Evolutionary conservation across 2,113 vertebrate genomes (phyloP), one percentile per base, ranked within the genome.

Genomic region (Lasiurus cinereus): DNA sequence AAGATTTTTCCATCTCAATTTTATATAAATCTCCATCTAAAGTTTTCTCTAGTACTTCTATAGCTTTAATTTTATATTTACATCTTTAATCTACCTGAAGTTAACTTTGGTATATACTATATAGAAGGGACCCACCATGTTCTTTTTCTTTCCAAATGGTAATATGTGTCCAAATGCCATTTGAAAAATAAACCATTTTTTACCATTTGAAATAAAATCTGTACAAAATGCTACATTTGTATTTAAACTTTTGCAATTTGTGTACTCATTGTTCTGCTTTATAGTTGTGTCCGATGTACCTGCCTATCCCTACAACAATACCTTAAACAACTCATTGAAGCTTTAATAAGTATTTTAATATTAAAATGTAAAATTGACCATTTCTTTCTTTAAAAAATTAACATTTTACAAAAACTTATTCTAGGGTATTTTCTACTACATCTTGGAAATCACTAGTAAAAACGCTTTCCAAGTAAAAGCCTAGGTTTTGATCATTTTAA

Each of bases 401-500:
- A n/a, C 33, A 88, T 0, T 90, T 62, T 39, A 11, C 12, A 89
- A 78, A 0, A 4, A 43, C 36, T 92, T 72, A 66, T 56, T 93
- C 50, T 46, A 24, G 29, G 12, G 24, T 18, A 48, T 62, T 77
- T 88, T 59, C 43, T 73, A 21, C 24, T 69, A 70, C 15, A 67
- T 31, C 16, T 43, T 87, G 7, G 29, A 9, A 85, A 89, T 64
- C 5, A 59, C 1, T 83, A 11, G 1, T 79, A n/a, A 95, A 88
- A 46, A 94, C 85, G 5, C 50, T 91, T 16, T 66, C 86, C 31
- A 88, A 85, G 73, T 83, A 73, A 96, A 95, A 94, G 43, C 18
- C n/a, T 9, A 24, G 29, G 31, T 22, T 66, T 74, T 54, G 54
- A 33, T 66, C 86, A 86, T 86, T 89, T 83, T 74, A 83, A 19